phyloP scores from a whole-genome alignment of 2,888 invertebrate species.

The Cenopis cana region DNA sequence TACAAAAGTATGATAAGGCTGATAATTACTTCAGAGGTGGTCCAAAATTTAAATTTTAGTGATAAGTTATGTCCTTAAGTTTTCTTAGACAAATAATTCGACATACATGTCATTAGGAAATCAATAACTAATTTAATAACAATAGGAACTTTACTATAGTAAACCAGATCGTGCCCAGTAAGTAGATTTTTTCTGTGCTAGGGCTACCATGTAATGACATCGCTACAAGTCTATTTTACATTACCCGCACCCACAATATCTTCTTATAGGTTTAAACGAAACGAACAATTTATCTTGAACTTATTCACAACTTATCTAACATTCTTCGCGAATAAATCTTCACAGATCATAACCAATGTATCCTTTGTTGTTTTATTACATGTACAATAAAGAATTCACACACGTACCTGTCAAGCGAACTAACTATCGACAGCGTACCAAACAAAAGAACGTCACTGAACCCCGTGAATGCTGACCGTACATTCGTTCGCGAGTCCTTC shows the following conservation, averaged over 20 bases:
- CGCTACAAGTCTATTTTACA: neutral
- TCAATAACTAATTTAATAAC: too few species aligned
- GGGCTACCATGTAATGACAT: neutral
- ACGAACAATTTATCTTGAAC: neutral
- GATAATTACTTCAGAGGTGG: neutral
- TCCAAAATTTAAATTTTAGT: neutral
- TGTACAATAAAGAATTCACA: too few species aligned
- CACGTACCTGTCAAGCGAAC: neutral
- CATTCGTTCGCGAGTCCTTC: conserved; percentile 69
- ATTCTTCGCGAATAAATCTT: too few species aligned
- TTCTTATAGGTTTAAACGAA: neutral
- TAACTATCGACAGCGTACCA: neutral
- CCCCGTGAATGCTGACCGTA: conserved; percentile 53
- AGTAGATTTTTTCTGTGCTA: neutral
- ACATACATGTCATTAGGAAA: too few species aligned
- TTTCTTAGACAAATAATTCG: too few species aligned
- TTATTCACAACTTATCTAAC: too few species aligned
- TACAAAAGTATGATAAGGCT: neutral
- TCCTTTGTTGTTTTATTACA: too few species aligned
- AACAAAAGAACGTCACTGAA: conserved; percentile 34
- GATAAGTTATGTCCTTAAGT: too few species aligned
- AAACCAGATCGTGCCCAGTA: neutral
- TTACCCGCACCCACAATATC: neutral
- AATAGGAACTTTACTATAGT: too few species aligned
- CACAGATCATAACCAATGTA: too few species aligned